A percentile compares a stretch with the other conserved stretches of the same genome.
phyloP scores from a whole-genome alignment of 2,888 invertebrate species.

The Dolichomitus sp. region DNA sequence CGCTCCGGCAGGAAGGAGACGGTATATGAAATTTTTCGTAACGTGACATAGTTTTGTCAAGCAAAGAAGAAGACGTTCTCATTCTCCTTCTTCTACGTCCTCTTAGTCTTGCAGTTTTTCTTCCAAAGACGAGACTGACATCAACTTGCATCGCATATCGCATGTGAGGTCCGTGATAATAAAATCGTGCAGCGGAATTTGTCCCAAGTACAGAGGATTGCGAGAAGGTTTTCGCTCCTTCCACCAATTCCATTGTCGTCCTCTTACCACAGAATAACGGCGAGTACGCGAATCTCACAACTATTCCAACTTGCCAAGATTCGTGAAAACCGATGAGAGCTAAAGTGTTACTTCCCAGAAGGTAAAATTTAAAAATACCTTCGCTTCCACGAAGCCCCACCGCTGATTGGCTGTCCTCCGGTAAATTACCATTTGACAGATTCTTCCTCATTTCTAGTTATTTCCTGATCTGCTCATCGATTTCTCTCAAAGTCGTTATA shows the following conservation, averaged over 20 bases:
- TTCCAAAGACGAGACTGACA: slow-evolving; percentile 14
- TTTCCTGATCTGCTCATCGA: neutral
- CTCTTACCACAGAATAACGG: slow-evolving; percentile 3
- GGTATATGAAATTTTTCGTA: neutral
- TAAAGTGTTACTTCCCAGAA: slow-evolving; percentile 17
- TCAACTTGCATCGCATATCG: slow-evolving; percentile 9
- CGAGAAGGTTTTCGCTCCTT: neutral
- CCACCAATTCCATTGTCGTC: neutral
- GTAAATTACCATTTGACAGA: neutral
- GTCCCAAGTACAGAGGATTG: neutral
- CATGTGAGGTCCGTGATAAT: neutral
- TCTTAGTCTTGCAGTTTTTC: neutral
- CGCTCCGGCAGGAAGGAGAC: neutral
- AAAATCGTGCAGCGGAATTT: neutral
- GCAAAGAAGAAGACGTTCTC: neutral
- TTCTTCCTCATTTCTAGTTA: slow-evolving; percentile 21
- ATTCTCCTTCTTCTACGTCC: neutral
- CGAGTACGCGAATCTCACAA: slow-evolving; percentile 14
- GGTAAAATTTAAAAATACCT: slow-evolving; percentile 24
- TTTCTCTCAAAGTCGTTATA: neutral
- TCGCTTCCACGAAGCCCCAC: neutral
- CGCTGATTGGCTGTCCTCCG: neutral
- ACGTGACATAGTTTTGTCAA: neutral
- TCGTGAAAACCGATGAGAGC: slow-evolving; percentile 35
- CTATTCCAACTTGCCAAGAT: slow-evolving; percentile 28